phyloP scores from a whole-genome alignment of 2,888 invertebrate genomes.

The Chrysopilus asiliformis region DNA sequence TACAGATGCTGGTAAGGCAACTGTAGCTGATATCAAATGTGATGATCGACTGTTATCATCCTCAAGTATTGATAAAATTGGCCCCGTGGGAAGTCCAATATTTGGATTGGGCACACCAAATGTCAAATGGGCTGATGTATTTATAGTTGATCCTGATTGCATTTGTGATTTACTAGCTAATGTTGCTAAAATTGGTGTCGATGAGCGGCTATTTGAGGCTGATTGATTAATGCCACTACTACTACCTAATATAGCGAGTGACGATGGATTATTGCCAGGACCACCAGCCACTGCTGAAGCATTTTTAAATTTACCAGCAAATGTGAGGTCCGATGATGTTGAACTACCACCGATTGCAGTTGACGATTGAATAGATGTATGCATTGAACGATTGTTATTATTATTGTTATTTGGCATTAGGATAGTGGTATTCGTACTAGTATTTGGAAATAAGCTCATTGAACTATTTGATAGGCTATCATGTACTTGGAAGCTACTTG shows the following conservation, averaged over 20 bases:
- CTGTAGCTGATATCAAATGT: too few species aligned
- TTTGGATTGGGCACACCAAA: too few species aligned
- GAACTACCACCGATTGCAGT: too few species aligned
- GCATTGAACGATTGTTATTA: slow-evolving; percentile 8
- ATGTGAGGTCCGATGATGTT: slow-evolving; percentile 24
- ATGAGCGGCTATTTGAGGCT: too few species aligned
- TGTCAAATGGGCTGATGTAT: not conserved
- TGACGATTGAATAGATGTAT: too few species aligned
- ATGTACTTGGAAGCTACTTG: slow-evolving; percentile 11
- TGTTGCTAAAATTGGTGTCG: slow-evolving; percentile 8
- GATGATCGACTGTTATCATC: not conserved
- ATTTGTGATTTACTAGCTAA: not conserved
- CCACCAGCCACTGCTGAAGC: slow-evolving; percentile 7
- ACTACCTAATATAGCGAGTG: not conserved
- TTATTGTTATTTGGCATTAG: slow-evolving; percentile 7
- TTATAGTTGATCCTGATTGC: not conserved
- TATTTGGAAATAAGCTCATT: slow-evolving; percentile 22
- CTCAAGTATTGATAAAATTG: not conserved
- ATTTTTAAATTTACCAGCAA: slow-evolving; percentile 30
- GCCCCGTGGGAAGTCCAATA: too few species aligned
- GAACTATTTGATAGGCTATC: slow-evolving; percentile 24
- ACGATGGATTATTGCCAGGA: not conserved
- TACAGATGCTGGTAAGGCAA: too few species aligned
- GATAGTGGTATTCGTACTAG: slow-evolving; percentile 8
- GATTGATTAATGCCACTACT: slow-evolving; percentile 4